Evolutionary conservation across 2,113 vertebrate species (phyloP), one percentile per base, ranked within the genome.

Genomic region (Verasper variegatus): DNA sequence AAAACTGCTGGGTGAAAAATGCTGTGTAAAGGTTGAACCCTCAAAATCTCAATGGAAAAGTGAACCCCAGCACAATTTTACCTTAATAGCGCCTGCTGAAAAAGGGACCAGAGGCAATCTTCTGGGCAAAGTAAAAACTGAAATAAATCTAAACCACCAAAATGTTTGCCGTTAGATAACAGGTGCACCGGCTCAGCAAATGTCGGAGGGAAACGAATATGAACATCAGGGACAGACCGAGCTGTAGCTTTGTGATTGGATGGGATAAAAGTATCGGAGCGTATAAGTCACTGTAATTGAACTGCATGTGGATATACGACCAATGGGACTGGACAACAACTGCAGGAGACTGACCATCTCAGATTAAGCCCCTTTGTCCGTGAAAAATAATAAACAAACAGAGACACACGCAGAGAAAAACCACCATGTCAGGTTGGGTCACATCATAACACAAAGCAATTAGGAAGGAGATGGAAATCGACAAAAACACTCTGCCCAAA

Each of bases 351-450:
- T 55, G 64, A 74, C 67, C 40, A 49, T 37, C 2, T 47, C 62
- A 71, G 58, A 59, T 82, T 57, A 73, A 82, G 55, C 57, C 61
- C 26, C 74, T 80, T 78, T 70, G 2, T 71, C 52, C 45, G 12
- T 23, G 20, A 31, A 78, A 57, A 0, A 14, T 37, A 31, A 66
- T 69, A 15, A 60, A 71, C 52, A 80, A 56, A 66, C 31, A 37
- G 13, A 70, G 40, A 71, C 37, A 66, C 58, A 68, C 27, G 31
- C 31, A 27, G 27, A 65, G 23, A 61, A 42, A 9, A 55, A 37
- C 61, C 61, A 37, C 35, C 59, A 37, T 59, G 51, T 61, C 4
- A 5, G 71, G 51, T 68, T 27, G 10, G 70, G 45, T 51, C 63
- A n/a, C 26, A 52, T 63, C 65, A 35, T 55, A 14, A 56, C 52